phyloP scores from a whole-genome alignment of 92 coral and sea anemone species.

The Epizoanthus illoricatus region DNA sequence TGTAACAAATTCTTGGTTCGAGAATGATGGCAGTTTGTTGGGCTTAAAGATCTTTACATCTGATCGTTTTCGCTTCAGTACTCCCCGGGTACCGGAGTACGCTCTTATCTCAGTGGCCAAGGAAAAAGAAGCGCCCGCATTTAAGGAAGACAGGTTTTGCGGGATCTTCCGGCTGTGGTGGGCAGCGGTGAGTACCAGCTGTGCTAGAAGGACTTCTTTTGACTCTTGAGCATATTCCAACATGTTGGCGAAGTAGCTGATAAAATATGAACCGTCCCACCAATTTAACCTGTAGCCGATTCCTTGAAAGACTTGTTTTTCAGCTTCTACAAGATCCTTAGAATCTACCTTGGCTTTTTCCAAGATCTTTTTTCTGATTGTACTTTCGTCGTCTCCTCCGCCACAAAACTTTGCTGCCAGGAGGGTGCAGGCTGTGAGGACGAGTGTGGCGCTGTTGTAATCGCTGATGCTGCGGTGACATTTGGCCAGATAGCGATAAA shows the following conservation, averaged over 20 bases:
- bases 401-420: conserved; percentile 26
- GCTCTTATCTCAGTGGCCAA: conserved; percentile 17
- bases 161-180: conserved; percentile 15
- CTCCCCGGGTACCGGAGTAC: conserved; percentile 6
- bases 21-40: background rate
- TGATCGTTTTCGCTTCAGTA: conserved; percentile 11
- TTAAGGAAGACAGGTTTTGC: background rate
- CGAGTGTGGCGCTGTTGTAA: background rate
- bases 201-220: conserved; percentile 10
- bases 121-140: conserved; percentile 15
- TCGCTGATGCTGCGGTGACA: background rate
- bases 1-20: background rate
- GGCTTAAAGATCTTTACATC: conserved; percentile 13
- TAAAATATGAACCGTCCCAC: conserved; percentile 18
- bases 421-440: conserved; percentile 5
- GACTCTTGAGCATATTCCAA: conserved; percentile 12
- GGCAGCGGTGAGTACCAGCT: background rate
- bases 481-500: conserved; percentile 20
- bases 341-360: background rate
- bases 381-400: background rate
- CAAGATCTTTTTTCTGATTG: background rate
- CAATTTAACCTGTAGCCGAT: conserved; percentile 13
- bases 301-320: background rate
- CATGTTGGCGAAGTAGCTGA: conserved; percentile 8
- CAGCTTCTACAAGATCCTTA: conserved; percentile 16